A percentile compares a stretch with the other conserved stretches of the same genome.
phyloP scores from a whole-genome alignment of 2,888 invertebrate species.

The Spodoptera exigua region DNA sequence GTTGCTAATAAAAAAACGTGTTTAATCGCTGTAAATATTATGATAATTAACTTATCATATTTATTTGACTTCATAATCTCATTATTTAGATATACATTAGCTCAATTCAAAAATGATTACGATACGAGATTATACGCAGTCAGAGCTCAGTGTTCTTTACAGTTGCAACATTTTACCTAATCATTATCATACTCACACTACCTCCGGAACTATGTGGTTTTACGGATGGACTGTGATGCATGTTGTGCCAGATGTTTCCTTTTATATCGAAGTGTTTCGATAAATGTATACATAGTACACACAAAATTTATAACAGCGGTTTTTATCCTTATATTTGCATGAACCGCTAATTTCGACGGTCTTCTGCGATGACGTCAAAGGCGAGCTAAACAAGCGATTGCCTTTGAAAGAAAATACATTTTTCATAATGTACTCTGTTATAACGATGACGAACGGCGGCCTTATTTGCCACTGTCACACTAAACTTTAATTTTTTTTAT shows the following conservation, averaged over 20 bases:
- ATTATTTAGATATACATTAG: slow-evolving; percentile 1
- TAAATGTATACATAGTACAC: too few species aligned
- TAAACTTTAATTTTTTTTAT: background rate
- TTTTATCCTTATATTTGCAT: slow-evolving; percentile 52
- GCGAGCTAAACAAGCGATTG: slow-evolving; percentile 58
- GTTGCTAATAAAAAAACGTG: slow-evolving; percentile 6
- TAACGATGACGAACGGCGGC: slow-evolving; percentile 55
- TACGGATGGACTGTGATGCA: slow-evolving; percentile 15
- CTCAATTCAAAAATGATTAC: slow-evolving; percentile 6
- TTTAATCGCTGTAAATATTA: slow-evolving; percentile 4
- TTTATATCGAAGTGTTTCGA: background rate
- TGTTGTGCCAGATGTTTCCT: background rate
- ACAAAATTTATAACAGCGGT: background rate
- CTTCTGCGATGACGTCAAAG: slow-evolving; percentile 72
- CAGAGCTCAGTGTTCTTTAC: background rate
- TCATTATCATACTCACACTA: slow-evolving; percentile 17
- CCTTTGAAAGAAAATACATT: slow-evolving; percentile 75
- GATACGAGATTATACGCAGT: slow-evolving; percentile 14
- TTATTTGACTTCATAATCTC: slow-evolving; percentile 4
- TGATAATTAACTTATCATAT: slow-evolving; percentile 7
- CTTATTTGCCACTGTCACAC: slow-evolving; percentile 1
- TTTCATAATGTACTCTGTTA: slow-evolving; percentile 68
- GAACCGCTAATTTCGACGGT: slow-evolving; percentile 58
- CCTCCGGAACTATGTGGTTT: slow-evolving; percentile 28
- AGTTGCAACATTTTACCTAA: slow-evolving; percentile 18